Base-by-base conservation (phyloP, 1,140 invertebrate genomes). In the Sycophila sp. region DNA sequence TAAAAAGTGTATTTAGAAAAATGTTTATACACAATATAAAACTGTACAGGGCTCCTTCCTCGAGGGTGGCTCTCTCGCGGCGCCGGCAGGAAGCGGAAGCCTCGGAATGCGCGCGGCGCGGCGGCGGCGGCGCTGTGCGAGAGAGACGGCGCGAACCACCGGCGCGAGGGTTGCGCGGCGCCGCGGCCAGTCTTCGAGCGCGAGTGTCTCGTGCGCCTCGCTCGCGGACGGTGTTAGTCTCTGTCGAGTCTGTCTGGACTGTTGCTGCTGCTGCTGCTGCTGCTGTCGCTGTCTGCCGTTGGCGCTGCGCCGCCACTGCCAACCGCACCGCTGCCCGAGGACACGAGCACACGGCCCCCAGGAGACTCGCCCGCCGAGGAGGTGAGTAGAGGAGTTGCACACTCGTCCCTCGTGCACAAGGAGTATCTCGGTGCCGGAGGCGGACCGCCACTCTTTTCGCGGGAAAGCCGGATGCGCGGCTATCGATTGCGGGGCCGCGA, bases 181-280 rank as follows among this genome's bases (percentile, higher is more conserved):
- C 62, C 28, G 6, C n/a, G 1, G 32, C 2, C 30, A 17, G n/a
- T n/a, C n/a, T n/a, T n/a, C n/a, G 17, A 32, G 19, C 53, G 65
- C 32, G 65, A 49, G 64, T 55, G 49, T 58, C 53, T 58, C 38
- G 66, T 40, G 66, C 55, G 65, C 17, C 63, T 65, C 45, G 45
- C 19, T 51, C 63, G 63, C 51, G 63, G 22, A 38, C 62, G 47
- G 62, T 53, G 56, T 28, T 2, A n/a, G n/a, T n/a, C n/a, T n/a
- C n/a, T n/a, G n/a, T n/a, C n/a, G n/a, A n/a, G n/a, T n/a, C n/a
- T n/a, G n/a, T n/a, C n/a, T n/a, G n/a, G n/a, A n/a, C n/a, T 47
- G 42, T 47, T 47, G 42, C 42, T n/a, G n/a, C n/a, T n/a, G n/a
- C n/a, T n/a, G n/a, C n/a, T n/a, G n/a, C n/a, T n/a, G n/a, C n/a